Conservation (phyloP, 2,888 invertebrate genomes). For the Campopleginae sp. region DNA sequence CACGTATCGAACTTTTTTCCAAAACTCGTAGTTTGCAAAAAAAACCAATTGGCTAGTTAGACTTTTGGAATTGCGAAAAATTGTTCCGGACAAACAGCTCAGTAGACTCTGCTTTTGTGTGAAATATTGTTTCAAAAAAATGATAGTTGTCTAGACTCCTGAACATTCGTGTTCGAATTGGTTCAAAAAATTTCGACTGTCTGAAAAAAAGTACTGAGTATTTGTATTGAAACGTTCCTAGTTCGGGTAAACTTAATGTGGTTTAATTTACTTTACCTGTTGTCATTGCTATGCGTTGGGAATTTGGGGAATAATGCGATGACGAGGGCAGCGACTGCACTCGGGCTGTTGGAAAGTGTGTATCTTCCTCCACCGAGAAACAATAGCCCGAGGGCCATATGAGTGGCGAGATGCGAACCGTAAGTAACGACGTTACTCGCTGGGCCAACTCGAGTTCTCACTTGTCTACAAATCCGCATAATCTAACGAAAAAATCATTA, state of each 20-base stretch:
- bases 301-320: conserved; percentile 98
- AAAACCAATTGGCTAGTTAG: too few species aligned
- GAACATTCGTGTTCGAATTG: too few species aligned
- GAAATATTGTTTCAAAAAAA: too few species aligned
- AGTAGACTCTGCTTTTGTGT: too few species aligned
- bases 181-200: too few species aligned
- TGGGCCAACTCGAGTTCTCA: conserved; percentile 92
- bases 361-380: conserved; percentile 97
- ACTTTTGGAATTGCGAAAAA: too few species aligned
- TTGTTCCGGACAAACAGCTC: too few species aligned
- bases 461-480: conserved; percentile 92
- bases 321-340: conserved; percentile 94
- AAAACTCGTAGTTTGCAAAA: too few species aligned
- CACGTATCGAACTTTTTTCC: too few species aligned
- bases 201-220: too few species aligned
- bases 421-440: conserved; percentile 91
- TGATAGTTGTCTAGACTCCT: too few species aligned
- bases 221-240: not conserved
- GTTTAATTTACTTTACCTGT: conserved; percentile 87
- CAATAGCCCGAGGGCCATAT: conserved; percentile 96
- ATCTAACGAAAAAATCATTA: conserved; percentile 81
- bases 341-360: conserved; percentile 92
- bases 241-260: not conserved
- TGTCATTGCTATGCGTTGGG: conserved; percentile 98
- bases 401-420: conserved; percentile 97